Conservation (phyloP, 1,140 invertebrate genomes). For the Choristoneura fumiferana region DNA sequence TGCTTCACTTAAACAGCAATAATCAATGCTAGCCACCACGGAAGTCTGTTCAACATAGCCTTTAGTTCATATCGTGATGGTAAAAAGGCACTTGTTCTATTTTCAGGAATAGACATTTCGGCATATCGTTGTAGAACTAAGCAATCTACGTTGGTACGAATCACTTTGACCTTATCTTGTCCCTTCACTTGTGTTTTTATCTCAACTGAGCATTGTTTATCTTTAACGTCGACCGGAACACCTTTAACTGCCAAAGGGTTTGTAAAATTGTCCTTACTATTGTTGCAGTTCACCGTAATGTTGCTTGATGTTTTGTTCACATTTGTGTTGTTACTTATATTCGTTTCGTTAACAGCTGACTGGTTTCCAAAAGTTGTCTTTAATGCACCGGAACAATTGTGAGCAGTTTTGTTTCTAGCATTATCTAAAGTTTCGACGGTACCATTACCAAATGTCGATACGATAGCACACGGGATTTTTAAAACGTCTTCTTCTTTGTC, state of each 20-base stretch:
- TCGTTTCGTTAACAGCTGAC: not conserved
- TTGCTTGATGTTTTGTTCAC: not conserved
- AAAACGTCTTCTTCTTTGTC: not conserved
- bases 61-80: not conserved
- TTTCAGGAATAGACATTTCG: conserved; percentile 10
- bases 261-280: not conserved
- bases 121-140: not conserved
- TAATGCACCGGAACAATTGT: not conserved
- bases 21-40: conserved; percentile 3
- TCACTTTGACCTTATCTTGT: not conserved
- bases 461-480: conserved; percentile 14
- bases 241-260: not conserved
- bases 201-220: conserved; percentile 4
- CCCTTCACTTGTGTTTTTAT: not conserved
- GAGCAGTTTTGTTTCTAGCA: not conserved
- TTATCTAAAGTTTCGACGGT: not conserved
- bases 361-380: not conserved
- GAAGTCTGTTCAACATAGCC: not conserved
- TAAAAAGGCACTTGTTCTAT: not conserved
- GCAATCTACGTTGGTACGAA: conserved; percentile 5
- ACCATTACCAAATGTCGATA: conserved; percentile 6
- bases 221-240: not conserved
- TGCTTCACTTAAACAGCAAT: not conserved
- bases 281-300: not conserved
- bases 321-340: not conserved